Evolutionary conservation across 2,113 vertebrate species (phyloP).

Genomic region (Macaca nemestrina): DNA sequence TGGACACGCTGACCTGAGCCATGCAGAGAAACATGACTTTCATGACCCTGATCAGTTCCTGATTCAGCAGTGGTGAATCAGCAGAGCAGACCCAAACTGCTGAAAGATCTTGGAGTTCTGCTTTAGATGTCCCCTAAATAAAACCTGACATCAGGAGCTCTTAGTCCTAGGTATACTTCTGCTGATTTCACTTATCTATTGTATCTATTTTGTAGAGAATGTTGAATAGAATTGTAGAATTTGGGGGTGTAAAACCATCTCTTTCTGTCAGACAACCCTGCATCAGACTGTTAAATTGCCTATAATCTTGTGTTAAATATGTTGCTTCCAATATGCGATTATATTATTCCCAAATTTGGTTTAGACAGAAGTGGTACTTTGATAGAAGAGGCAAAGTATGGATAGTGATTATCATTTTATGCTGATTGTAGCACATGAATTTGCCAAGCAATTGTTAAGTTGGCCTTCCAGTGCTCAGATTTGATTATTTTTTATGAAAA

Average conservation of each 20-base stretch:
- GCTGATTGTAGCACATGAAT: background rate
- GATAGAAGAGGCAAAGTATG: background rate
- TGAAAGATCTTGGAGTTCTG: background rate
- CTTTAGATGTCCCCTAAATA: background rate
- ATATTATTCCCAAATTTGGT: background rate
- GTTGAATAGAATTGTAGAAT: background rate
- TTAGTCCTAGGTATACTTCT: background rate
- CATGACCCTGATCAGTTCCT: background rate
- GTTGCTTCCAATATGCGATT: background rate
- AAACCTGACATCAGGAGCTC: background rate
- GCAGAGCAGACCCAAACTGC: background rate
- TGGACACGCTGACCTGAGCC: background rate
- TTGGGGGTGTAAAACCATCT: background rate
- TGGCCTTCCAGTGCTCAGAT: background rate
- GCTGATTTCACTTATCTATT: background rate
- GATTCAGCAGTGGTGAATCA: background rate
- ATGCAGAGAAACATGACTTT: too few relatives aligned
- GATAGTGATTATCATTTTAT: background rate
- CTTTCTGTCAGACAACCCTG: background rate
- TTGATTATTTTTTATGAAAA: slow-evolving; percentile 22
- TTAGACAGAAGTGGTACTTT: background rate
- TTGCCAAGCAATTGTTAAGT: background rate
- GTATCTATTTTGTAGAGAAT: background rate
- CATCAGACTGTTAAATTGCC: background rate
- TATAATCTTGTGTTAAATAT: background rate